Percentiles rank a stretch among this genome's conserved stretches.
Conservation (phyloP, 2,797 vertebrate genomes). For the Argentina silus region DNA sequence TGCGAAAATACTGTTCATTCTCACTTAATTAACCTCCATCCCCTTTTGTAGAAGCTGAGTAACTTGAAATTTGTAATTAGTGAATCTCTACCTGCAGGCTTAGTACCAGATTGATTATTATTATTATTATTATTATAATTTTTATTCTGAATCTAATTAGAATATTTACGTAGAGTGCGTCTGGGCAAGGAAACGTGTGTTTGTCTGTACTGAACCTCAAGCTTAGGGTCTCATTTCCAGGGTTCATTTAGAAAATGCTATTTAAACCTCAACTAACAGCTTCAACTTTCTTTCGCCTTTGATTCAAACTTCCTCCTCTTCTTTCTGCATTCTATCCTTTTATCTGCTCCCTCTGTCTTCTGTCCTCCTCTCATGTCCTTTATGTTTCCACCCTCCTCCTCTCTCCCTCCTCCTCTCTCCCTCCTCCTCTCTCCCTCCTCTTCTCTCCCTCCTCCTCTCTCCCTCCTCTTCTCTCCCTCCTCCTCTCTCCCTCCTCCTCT, state of each 20-base stretch:
- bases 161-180: no score
- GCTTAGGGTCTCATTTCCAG: neutral
- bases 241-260: no score
- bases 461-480: constrained; percentile 12
- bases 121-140: no score
- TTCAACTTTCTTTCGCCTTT: neutral
- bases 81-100: neutral
- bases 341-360: neutral
- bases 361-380: neutral
- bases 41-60: neutral
- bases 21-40: neutral
- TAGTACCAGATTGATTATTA: no score
- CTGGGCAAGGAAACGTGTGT: no score
- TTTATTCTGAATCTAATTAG: no score
- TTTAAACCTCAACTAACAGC: neutral
- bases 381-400: neutral
- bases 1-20: constrained; percentile 29
- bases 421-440: constrained; percentile 2
- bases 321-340: neutral
- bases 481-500: constrained; percentile 3
- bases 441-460: neutral
- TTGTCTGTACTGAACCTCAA: no score
- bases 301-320: neutral
- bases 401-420: constrained; percentile 1
- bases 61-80: neutral